phyloP scores from a whole-genome alignment of 2,888 invertebrate genomes.

The Cephus sareptanus region DNA sequence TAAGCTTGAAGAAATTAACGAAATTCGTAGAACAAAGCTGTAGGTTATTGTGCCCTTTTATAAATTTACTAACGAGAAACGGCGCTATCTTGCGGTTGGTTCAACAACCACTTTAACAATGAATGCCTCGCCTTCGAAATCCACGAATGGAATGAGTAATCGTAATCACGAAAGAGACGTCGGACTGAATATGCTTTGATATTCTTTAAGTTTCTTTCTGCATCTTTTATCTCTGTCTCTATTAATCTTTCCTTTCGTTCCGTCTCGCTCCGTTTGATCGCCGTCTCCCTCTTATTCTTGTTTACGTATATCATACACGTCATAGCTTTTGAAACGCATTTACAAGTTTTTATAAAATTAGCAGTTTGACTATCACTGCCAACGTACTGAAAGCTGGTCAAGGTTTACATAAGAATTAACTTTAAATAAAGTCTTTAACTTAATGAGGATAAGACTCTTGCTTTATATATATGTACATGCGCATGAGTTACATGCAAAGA shows the following conservation, averaged over 20 bases:
- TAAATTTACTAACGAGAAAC: neutral
- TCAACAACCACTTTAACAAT: neutral
- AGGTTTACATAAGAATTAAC: neutral
- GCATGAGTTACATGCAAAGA: neutral
- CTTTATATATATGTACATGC: neutral
- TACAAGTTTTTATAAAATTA: neutral
- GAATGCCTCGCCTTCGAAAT: neutral
- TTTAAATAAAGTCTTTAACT: neutral
- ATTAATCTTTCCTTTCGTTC: neutral
- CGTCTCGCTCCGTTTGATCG: neutral
- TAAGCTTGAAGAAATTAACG: neutral
- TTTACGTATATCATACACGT: neutral
- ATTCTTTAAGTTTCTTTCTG: neutral
- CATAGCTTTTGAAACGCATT: neutral
- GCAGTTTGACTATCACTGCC: neutral
- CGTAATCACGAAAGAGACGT: neutral
- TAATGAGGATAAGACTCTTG: neutral
- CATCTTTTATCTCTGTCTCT: neutral
- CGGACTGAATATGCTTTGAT: neutral
- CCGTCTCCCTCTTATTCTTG: neutral
- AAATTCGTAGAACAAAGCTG: neutral
- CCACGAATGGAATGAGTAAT: neutral
- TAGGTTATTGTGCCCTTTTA: neutral
- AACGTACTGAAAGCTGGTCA: neutral
- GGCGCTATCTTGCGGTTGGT: neutral